Evolutionary conservation across 1,140 invertebrate genomes (phyloP).

Genomic region (Papilio polyxenes): DNA sequence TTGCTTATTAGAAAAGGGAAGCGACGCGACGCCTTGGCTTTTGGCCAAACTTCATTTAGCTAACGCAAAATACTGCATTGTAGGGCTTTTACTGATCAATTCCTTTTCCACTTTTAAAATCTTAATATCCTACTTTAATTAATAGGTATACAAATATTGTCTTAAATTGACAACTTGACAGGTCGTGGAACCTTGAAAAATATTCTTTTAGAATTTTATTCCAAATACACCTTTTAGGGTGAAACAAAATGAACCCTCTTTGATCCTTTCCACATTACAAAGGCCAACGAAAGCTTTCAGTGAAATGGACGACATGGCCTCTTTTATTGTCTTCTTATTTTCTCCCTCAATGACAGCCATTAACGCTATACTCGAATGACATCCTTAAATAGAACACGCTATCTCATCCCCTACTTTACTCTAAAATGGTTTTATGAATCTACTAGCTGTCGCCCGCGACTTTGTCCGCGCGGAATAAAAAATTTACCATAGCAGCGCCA

Average conservation of each 20-base stretch:
- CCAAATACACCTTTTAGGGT: background rate
- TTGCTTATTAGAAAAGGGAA: background rate
- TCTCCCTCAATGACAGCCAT: background rate
- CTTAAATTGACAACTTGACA: background rate
- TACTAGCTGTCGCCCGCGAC: no score
- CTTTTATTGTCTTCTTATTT: constrained; percentile 24
- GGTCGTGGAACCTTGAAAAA: background rate
- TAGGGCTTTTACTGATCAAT: background rate
- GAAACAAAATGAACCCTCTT: background rate
- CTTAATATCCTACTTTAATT: background rate
- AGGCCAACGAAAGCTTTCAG: constrained; percentile 22
- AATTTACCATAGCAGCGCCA: no score
- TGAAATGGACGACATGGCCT: background rate
- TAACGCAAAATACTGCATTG: background rate
- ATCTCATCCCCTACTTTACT: background rate
- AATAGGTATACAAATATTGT: background rate
- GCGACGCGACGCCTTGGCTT: constrained; percentile 17
- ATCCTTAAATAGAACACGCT: constrained; percentile 19
- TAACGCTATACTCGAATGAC: background rate
- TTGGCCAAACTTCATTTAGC: constrained; percentile 14
- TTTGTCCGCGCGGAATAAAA: no score
- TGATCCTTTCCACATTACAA: constrained; percentile 18
- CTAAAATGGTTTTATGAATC: background rate
- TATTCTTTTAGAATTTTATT: constrained; percentile 3
- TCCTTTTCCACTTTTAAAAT: background rate